Base-by-base conservation (phyloP, 2,888 invertebrate genomes). In the Sphinx pinastri region DNA sequence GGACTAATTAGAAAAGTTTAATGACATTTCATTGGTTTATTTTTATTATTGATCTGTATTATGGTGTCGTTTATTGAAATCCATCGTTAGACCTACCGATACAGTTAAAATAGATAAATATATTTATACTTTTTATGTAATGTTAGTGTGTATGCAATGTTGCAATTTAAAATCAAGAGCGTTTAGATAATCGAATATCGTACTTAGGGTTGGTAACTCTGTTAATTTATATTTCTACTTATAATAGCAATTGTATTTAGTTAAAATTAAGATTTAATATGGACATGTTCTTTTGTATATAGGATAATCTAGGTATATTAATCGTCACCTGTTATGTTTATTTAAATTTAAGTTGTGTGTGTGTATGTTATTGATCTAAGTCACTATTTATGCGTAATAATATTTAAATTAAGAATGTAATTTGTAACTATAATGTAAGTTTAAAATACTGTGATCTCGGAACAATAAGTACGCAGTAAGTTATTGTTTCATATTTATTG, bases 401-500 rank as follows among this genome's bases (percentile, higher is more conserved):
- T 52, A 54, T 67, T 31, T 54, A n/a, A 16, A 31, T 79, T 77
- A 75, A 54, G 68, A 70, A 57, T 71, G 60, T 49, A 68, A 69
- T 73, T 74, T 72, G 73, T 77, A 76, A 75, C 71, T 74, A 25
- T 73, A 72, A 71, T 67, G 69, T 69, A 45, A 60, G 69, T 70
- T 63, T 72, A 72, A 75, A 72, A 67, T 72, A 79, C 92, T 92
- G 92, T 94, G 93, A 94, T 94, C 90, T 91, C 91, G 91, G 87
- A 70, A 79, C 90, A 90, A 92, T 92, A 92, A 93, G 93, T 93
- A 85, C 91, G 45, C 67, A 57, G 90, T 92, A 92, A 93, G 92
- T 93, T 93, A 89, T 92, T 93, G 92, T 88, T 89, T 87, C 80
- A 78, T 81, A 79, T 81, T 80, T 79, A 80, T 81, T 78, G 72